Conservation (phyloP, 2,113 vertebrate species). For the Brachyhypopomus gauderio region DNA sequence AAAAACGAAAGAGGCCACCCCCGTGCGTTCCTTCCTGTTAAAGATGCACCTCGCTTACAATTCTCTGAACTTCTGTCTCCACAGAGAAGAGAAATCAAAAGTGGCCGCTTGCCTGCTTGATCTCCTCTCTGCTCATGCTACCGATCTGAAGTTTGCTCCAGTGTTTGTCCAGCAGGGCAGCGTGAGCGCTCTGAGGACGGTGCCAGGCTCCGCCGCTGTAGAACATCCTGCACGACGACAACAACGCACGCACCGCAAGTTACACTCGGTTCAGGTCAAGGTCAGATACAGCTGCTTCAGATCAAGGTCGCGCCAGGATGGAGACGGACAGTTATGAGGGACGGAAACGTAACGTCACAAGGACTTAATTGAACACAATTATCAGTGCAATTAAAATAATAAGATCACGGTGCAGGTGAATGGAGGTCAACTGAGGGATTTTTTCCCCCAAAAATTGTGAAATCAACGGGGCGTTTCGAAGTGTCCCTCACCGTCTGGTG, state of each 20-base stretch:
- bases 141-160: slow-evolving; percentile 90
- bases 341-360: too few species aligned
- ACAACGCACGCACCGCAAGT: not conserved
- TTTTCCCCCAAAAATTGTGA: too few species aligned
- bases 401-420: too few species aligned
- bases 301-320: too few species aligned
- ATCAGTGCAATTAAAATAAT: too few species aligned
- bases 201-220: slow-evolving; percentile 86
- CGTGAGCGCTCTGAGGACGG: slow-evolving; percentile 84
- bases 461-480: not conserved
- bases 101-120: slow-evolving; percentile 81
- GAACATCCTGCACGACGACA: slow-evolving; percentile 75
- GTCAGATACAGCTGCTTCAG: too few species aligned
- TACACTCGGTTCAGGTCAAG: too few species aligned
- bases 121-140: slow-evolving; percentile 85
- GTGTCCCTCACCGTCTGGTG: slow-evolving; percentile 85
- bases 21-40: not conserved
- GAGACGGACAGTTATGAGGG: too few species aligned
- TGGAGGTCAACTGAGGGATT: too few species aligned
- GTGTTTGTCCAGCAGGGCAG: slow-evolving; percentile 89
- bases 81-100: not conserved
- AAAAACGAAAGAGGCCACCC: not conserved
- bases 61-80: not conserved
- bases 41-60: not conserved
- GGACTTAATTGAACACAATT: too few species aligned